Base-by-base conservation (phyloP, 1,140 invertebrate species). In the Papilio machaon region DNA sequence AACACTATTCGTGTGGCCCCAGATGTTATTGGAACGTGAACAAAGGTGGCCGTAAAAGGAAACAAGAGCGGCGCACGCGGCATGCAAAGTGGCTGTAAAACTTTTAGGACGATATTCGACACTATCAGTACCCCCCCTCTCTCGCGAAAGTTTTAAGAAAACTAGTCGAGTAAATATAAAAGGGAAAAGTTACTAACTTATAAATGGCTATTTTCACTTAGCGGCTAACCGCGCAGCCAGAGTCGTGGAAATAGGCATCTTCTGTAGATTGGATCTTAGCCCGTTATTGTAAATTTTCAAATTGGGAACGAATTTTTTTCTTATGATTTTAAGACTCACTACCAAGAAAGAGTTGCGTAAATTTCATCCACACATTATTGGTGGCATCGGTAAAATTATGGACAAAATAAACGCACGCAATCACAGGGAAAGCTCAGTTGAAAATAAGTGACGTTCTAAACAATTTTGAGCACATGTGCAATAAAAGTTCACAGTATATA, bases 51-150 rank as follows among this genome's bases (percentile, higher is more conserved):
- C 23, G 70, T 58, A 84, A 85, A 86, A 85, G 83, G 82, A 87
- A 88, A 85, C 85, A 85, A 73, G 76, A 81, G 4, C 82, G 79
- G 84, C 83, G 83, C 82, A 85, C 82, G 85, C 87, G 85, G 83
- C 84, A 87, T 88, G 85, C 83, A 88, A 87, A 87, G 75, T 78
- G 52, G 75, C 52, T 78, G 54, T 78, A 78, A 78, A 86, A 83
- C 83, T 81, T 87, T 85, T 83, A 80, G 79, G 75, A 79, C 60
- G 47, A 64, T 76, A 80, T 73, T 30, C 75, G 5, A 54, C 52
- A 77, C 75, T 77, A 77, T 77, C 52, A 64, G 60, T 64, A 30
- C 73, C 30, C 46, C 38, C 3, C 17, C 43, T 52, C 10, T 30
- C 19, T 64, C 30, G 30, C 23, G 23, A 64, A 64, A 64, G 23